Percentiles rank a stretch among this genome's conserved stretches.
Evolutionary conservation across 2,888 invertebrate genomes (phyloP).

Genomic region (Platypus cylindrus): DNA sequence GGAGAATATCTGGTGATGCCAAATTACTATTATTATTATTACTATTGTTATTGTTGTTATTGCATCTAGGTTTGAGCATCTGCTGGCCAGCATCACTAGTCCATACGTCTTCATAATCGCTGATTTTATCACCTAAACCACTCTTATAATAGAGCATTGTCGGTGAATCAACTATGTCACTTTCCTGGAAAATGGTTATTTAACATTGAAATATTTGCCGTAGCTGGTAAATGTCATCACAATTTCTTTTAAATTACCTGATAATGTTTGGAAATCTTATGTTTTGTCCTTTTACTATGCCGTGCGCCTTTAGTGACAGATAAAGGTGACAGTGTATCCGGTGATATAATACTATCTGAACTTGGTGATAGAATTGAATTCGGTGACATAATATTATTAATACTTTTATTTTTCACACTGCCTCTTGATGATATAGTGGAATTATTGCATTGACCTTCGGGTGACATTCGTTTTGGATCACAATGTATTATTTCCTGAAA

Average conservation of each 20-base stretch:
- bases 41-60: conserved; percentile 13
- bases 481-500: conserved; percentile 21
- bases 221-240: too few relatives aligned
- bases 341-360: conserved; percentile 37
- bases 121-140: conserved; percentile 80
- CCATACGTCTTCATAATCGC: conserved; percentile 95
- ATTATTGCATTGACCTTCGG: conserved; percentile 50
- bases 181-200: too few relatives aligned
- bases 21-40: conserved; percentile 17
- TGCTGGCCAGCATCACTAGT: conserved; percentile 36
- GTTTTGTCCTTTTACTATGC: conserved; percentile 35
- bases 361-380: conserved; percentile 33
- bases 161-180: conserved; percentile 73
- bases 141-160: conserved; percentile 74
- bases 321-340: conserved; percentile 33
- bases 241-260: too few relatives aligned
- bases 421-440: conserved; percentile 56
- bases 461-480: conserved; percentile 57
- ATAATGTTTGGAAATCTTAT: conserved; percentile 59
- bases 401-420: conserved; percentile 33
- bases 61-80: conserved; percentile 31
- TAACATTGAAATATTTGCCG: too few relatives aligned
- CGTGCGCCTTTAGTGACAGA: conserved; percentile 43
- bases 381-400: conserved; percentile 23
- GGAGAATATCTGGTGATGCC: conserved; percentile 31